Percentiles rank a stretch among this genome's conserved stretches.
Evolutionary conservation across 1,140 invertebrate genomes (phyloP).

Genomic region (Diachasmimorpha longicaudata): DNA sequence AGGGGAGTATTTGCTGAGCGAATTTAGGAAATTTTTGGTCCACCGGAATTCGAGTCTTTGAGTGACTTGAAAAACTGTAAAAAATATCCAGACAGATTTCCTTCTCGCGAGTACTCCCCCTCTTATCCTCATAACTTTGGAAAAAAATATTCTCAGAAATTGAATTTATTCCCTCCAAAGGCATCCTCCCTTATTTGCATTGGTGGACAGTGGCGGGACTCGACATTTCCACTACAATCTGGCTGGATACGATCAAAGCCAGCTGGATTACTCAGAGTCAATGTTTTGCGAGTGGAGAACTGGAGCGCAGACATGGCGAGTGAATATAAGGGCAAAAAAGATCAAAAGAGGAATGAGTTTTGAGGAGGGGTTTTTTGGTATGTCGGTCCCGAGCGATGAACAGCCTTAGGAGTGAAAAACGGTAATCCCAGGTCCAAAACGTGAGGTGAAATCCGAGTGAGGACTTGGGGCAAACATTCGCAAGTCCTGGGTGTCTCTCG

Average conservation of each 20-base stretch:
- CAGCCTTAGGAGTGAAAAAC: slow-evolving; percentile 21
- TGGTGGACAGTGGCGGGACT: background rate
- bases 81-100: no score
- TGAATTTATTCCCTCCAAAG: no score
- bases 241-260: background rate
- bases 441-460: slow-evolving; percentile 20
- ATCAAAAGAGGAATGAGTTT: background rate
- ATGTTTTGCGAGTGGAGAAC: background rate
- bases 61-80: no score
- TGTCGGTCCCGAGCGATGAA: slow-evolving; percentile 9
- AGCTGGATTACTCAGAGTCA: background rate
- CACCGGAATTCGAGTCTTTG: no score
- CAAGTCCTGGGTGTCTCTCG: background rate
- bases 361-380: background rate
- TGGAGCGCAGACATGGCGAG: background rate
- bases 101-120: no score
- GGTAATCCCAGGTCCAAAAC: slow-evolving; percentile 25
- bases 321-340: background rate
- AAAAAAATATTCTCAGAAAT: no score
- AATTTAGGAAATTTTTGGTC: no score
- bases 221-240: background rate
- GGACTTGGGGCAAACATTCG: slow-evolving; percentile 6
- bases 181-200: no score
- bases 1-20: no score
- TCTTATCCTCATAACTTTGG: no score